These are phyloP conservation scores for Desoria tigrina DNA, from an alignment of 2,888 invertebrate species.

Conservation along the genomic window DNA sequence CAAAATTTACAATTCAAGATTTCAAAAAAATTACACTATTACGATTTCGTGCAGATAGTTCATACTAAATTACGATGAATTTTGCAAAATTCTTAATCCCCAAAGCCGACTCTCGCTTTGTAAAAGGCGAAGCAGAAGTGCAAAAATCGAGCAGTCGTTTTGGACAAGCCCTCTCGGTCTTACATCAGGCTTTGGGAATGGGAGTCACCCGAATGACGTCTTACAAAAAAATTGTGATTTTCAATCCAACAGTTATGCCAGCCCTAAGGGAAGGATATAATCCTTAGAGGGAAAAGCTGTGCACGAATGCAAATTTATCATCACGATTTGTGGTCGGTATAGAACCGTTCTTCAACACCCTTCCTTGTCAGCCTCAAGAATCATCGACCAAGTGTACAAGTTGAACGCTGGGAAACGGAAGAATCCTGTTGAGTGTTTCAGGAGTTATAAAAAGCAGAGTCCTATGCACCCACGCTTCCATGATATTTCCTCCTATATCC, in stretches of 20 bases:
- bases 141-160: too few relatives aligned
- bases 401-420: too few relatives aligned
- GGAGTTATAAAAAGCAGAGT: not conserved
- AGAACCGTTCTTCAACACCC: slow-evolving; percentile 17
- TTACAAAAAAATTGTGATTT: slow-evolving; percentile 37
- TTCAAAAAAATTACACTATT: too few relatives aligned
- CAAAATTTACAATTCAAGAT: too few relatives aligned
- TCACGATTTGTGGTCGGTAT: slow-evolving; percentile 23
- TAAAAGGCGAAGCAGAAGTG: too few relatives aligned
- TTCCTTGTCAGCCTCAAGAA: slow-evolving; percentile 13
- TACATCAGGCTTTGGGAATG: too few relatives aligned
- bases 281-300: slow-evolving; percentile 39
- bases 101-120: too few relatives aligned
- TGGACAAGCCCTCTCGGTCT: too few relatives aligned
- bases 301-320: slow-evolving; percentile 42
- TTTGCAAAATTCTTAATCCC: too few relatives aligned
- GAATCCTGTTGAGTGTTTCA: slow-evolving; percentile 6
- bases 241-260: slow-evolving; percentile 18
- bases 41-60: too few relatives aligned
- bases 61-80: too few relatives aligned
- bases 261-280: slow-evolving; percentile 23
- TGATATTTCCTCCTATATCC: not conserved
- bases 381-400: not conserved
- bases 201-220: slow-evolving; percentile 4
- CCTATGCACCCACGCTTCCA: not conserved